phyloP scores from a whole-genome alignment of 2,797 vertebrate species.

The Microctenopoma lineatum region DNA sequence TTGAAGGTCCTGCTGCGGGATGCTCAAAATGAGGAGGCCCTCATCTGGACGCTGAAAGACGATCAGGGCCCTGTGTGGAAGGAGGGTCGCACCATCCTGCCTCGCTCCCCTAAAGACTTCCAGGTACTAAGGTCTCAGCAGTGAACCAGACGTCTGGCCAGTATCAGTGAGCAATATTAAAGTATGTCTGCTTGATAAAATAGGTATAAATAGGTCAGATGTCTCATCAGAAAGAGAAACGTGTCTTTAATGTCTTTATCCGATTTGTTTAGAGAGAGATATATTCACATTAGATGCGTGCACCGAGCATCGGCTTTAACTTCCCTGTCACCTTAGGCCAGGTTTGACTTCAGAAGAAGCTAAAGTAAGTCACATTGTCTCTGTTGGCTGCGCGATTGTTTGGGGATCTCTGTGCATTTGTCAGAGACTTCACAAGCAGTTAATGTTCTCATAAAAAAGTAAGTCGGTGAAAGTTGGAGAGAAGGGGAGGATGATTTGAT shows the following conservation, averaged over 20 bases:
- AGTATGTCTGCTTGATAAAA: conserved; percentile 23
- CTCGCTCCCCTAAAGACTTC: conserved; percentile 91
- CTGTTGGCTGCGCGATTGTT: conserved; percentile 37
- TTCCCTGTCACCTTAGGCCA: conserved; percentile 41
- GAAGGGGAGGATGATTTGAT: conserved; percentile 43
- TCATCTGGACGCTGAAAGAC: conserved; percentile 90
- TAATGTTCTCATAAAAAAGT: conserved; percentile 67
- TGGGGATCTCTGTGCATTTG: conserved; percentile 46
- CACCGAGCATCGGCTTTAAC: conserved; percentile 12
- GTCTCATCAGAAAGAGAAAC: conserved; percentile 19
- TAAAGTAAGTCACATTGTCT: conserved; percentile 32
- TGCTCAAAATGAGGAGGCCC: conserved; percentile 87
- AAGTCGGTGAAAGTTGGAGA: conserved; percentile 32
- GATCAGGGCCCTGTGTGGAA: conserved; percentile 92
- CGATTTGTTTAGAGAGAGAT: neutral
- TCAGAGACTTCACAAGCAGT: conserved; percentile 57
- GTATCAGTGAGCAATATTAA: conserved; percentile 26
- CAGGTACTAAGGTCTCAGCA: conserved; percentile 63
- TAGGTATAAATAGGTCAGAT: conserved; percentile 23
- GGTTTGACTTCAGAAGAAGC: conserved; percentile 41
- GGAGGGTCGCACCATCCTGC: conserved; percentile 93
- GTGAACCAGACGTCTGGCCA: neutral
- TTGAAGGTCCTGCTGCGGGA: conserved; percentile 88
- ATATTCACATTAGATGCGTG: neutral
- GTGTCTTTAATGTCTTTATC: conserved; percentile 29